Conservation (phyloP, 2,113 vertebrate species). For the Eudorcas thomsonii region DNA sequence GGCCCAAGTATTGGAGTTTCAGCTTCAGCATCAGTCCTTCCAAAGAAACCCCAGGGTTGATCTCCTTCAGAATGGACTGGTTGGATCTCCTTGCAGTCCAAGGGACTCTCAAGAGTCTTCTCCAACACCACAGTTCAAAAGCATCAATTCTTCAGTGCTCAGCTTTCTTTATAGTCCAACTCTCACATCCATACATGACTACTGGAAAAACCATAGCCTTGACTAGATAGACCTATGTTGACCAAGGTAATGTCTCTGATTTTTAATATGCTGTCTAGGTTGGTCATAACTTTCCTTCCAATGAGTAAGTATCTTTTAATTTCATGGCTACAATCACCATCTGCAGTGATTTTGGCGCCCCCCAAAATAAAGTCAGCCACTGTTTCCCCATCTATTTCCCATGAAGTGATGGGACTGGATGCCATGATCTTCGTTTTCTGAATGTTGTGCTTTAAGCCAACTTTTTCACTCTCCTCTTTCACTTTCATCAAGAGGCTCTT, state of each 20-base stretch:
- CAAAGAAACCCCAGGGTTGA: neutral
- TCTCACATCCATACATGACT: neutral
- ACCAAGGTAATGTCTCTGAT: neutral
- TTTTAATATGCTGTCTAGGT: neutral
- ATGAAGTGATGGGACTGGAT: neutral
- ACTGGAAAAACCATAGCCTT: neutral
- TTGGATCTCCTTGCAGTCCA: neutral
- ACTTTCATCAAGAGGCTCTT: neutral
- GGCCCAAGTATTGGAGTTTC: neutral
- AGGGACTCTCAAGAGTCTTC: neutral
- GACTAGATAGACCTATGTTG: neutral
- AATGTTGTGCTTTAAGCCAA: neutral
- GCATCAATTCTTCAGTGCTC: rapidly evolving
- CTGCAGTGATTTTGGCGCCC: neutral
- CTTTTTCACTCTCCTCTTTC: neutral
- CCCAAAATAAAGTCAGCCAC: rapidly evolving
- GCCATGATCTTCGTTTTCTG: neutral
- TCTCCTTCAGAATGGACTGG: neutral
- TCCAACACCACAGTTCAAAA: neutral
- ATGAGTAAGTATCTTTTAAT: neutral
- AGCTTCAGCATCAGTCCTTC: neutral
- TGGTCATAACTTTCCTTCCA: neutral
- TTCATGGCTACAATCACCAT: neutral
- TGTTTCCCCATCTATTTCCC: neutral
- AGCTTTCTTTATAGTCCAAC: neutral